phyloP scores from a whole-genome alignment of 2,113 vertebrate genomes.

The Dendropsophus ebraccatus region DNA sequence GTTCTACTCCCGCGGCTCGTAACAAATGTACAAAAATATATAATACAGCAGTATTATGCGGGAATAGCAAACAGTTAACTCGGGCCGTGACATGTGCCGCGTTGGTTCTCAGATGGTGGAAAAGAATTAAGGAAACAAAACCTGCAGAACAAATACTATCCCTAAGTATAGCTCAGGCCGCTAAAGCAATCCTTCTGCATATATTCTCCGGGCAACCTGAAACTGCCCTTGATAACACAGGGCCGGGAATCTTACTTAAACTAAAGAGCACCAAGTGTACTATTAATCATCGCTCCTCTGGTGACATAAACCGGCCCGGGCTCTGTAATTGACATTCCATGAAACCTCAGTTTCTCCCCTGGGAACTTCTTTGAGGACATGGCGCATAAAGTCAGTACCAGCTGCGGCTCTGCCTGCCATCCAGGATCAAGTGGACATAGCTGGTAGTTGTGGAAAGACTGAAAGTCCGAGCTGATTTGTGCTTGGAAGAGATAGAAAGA shows the following conservation, averaged over 20 bases:
- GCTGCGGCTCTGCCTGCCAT: slow-evolving; percentile 32
- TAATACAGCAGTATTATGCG: neutral
- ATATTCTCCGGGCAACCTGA: slow-evolving; percentile 10
- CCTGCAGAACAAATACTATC: slow-evolving; percentile 57
- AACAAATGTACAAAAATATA: too few species aligned
- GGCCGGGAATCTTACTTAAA: slow-evolving; percentile 27
- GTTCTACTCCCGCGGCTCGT: too few species aligned
- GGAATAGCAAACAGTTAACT: neutral
- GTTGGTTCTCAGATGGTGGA: neutral
- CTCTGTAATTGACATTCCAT: slow-evolving; percentile 44
- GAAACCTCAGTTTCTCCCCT: slow-evolving; percentile 24
- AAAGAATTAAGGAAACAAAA: slow-evolving; percentile 22
- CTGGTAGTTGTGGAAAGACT: slow-evolving; percentile 40
- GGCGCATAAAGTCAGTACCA: slow-evolving; percentile 43
- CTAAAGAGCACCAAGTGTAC: slow-evolving; percentile 48
- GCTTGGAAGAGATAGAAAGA: slow-evolving; percentile 35
- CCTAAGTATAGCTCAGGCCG: slow-evolving; percentile 62
- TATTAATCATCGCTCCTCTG: slow-evolving; percentile 43
- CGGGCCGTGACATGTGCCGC: neutral
- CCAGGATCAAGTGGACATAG: slow-evolving; percentile 36
- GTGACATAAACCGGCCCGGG: slow-evolving; percentile 37
- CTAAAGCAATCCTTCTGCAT: slow-evolving; percentile 55
- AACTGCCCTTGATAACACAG: slow-evolving; percentile 39
- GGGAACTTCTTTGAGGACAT: slow-evolving; percentile 34
- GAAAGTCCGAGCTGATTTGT: slow-evolving; percentile 17